A percentile compares a stretch with the other conserved stretches of the same genome.
These are phyloP conservation scores for Bactericera cockerelli DNA, from an alignment of 1,140 invertebrate species.

Conservation along the genomic window DNA sequence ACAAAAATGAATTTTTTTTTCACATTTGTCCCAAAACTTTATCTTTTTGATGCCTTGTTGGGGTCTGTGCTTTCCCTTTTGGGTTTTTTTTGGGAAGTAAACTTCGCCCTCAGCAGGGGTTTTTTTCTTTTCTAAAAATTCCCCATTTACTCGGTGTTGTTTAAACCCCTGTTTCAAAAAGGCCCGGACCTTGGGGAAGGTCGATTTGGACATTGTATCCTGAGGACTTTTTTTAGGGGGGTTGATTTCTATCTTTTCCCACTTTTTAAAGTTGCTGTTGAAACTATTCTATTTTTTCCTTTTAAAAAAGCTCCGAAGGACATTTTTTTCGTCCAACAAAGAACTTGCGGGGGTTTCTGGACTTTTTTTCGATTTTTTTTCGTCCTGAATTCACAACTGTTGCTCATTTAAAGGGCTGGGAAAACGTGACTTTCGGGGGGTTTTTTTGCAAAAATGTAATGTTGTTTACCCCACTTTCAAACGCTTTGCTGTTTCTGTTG, in stretches of 20 bases:
- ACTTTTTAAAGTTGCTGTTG: conserved; percentile 30
- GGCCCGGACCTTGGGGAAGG: not conserved
- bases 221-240: conserved; percentile 21
- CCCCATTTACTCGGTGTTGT: not conserved
- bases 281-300: conserved; percentile 23
- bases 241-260: conserved; percentile 36
- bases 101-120: not conserved
- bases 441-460: conserved; percentile 68
- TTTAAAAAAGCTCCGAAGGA: conserved; percentile 27
- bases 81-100: not conserved
- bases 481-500: conserved; percentile 22
- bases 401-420: conserved; percentile 56
- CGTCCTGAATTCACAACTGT: conserved; percentile 41
- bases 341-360: conserved; percentile 42
- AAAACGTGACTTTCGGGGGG: conserved; percentile 67
- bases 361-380: conserved; percentile 41
- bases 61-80: not conserved
- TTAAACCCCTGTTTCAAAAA: not conserved
- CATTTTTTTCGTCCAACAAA: conserved; percentile 36
- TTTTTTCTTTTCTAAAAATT: not conserved
- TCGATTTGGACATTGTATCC: not conserved
- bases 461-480: conserved; percentile 13
- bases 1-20: too few species aligned
- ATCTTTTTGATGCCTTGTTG: too few species aligned
- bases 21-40: too few species aligned